Evolutionary conservation across 2,888 invertebrate species (phyloP), one percentile per base, ranked within the genome.

Genomic region (Nomada flava): DNA sequence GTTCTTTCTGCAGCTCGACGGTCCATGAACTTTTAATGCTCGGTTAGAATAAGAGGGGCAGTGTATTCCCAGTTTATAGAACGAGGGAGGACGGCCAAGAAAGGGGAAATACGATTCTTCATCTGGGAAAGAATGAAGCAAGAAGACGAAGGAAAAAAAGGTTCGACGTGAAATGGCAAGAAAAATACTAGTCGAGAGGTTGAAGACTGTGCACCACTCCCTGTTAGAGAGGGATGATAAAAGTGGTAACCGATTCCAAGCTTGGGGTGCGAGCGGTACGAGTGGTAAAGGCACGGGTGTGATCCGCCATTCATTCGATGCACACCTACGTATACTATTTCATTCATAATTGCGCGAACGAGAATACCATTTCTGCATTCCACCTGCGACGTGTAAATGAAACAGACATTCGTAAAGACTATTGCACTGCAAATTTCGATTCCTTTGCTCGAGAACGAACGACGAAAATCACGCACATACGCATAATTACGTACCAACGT

Each of bases 241-340:
- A 59, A 63, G 36, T 42, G 29, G 44, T 65, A 59, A 36, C 15
- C 42, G 62, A 79, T 71, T 18, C 1, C 7, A 26, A 13, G 62
- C 11, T 55, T 29, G 29, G n/a, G 47, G 26, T 23, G 52, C 23
- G 57, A 57, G 13, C 5, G 18, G 11, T 1, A 59, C 55, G 50
- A 83, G 84, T 84, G 74, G 80, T 80, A 75, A 0, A 77, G 68
- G 47, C 7, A 50, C 11, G 60, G 36, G 67, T 44, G 20, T 67
- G 29, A 63, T 76, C 84, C 60, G 80, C 11, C 84, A 29, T 29
- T 71, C 42, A 44, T 71, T 70, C 50, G n/a, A 50, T n/a, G 44
- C 23, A 65, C 26, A 1, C 50, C 7, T 23, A 13, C 13, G 2
- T 23, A 52, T 5, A 29, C 26, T 20, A 9, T n/a, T 36, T 50